These are phyloP conservation scores for Atta texana DNA, from an alignment of 1,140 invertebrate genomes.

Conservation along the genomic window DNA sequence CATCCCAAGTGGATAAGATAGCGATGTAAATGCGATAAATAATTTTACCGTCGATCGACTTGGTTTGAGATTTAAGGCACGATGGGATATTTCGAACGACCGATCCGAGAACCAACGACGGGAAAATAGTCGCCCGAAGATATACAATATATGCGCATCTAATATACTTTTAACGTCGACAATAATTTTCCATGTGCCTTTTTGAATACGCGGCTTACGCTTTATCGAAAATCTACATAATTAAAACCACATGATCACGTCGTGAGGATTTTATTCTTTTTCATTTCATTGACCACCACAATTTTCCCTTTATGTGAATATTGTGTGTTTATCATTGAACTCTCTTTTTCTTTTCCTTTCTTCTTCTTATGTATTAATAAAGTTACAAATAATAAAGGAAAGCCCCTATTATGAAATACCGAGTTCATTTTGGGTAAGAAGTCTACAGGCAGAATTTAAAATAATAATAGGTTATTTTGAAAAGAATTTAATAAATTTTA, in stretches of 20 bases:
- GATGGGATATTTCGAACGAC: slow-evolving; percentile 13
- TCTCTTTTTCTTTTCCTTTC: not conserved
- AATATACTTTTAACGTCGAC: not conserved
- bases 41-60: slow-evolving; percentile 29
- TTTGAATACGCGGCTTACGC: slow-evolving; percentile 11
- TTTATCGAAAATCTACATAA: slow-evolving; percentile 58
- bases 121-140: slow-evolving; percentile 24
- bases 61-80: slow-evolving; percentile 48
- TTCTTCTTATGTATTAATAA: not conserved
- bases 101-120: slow-evolving; percentile 19
- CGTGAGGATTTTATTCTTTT: not conserved
- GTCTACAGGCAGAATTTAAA: no score
- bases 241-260: slow-evolving; percentile 39
- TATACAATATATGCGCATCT: slow-evolving; percentile 24
- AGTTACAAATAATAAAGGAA: no score
- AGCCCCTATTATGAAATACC: no score
- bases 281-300: not conserved
- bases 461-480: no score
- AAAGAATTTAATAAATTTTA: no score
- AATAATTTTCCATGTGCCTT: slow-evolving; percentile 52
- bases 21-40: slow-evolving; percentile 48
- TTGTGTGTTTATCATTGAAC: not conserved
- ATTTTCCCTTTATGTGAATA: not conserved
- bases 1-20: slow-evolving; percentile 18
- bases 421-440: no score